Percentiles rank a stretch among this genome's conserved stretches.
Evolutionary conservation across 2,113 vertebrate species (phyloP).

Genomic region (Misgurnus anguillicaudatus): DNA sequence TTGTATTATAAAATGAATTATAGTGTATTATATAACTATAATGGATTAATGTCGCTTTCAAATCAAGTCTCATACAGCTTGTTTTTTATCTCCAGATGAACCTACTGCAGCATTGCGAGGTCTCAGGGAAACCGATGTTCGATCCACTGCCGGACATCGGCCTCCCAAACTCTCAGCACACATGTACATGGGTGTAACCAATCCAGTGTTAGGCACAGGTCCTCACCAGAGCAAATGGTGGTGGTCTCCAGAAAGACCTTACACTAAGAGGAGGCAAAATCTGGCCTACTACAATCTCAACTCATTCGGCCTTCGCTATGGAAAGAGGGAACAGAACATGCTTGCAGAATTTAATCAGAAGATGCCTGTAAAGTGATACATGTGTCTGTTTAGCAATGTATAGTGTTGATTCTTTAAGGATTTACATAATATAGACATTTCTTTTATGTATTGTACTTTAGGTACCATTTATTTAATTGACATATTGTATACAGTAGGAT

Average conservation of each 20-base stretch:
- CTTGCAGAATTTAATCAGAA: not conserved
- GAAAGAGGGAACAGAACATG: constrained; percentile 61
- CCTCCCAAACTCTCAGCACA: not conserved
- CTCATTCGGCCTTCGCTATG: constrained; percentile 77
- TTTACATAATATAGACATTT: not conserved
- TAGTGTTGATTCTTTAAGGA: not conserved
- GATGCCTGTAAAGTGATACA: not conserved
- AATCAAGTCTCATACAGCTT: not conserved
- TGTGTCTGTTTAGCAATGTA: not conserved
- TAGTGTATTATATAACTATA: too few species aligned
- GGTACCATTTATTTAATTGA: too few species aligned
- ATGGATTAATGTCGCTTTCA: not conserved
- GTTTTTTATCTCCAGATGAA: constrained; percentile 35
- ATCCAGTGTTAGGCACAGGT: constrained; percentile 34
- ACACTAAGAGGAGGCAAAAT: constrained; percentile 64
- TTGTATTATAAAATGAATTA: too few species aligned
- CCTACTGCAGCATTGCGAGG: constrained; percentile 28
- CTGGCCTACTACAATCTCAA: constrained; percentile 76
- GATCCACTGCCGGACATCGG: not conserved
- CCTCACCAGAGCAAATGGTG: constrained; percentile 33
- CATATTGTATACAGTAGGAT: too few species aligned
- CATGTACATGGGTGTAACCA: not conserved
- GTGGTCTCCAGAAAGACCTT: constrained; percentile 39
- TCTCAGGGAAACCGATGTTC: constrained; percentile 36
- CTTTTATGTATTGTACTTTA: not conserved